Base-by-base conservation (phyloP, 2,113 vertebrate genomes). In the Dipodomys stephensi region DNA sequence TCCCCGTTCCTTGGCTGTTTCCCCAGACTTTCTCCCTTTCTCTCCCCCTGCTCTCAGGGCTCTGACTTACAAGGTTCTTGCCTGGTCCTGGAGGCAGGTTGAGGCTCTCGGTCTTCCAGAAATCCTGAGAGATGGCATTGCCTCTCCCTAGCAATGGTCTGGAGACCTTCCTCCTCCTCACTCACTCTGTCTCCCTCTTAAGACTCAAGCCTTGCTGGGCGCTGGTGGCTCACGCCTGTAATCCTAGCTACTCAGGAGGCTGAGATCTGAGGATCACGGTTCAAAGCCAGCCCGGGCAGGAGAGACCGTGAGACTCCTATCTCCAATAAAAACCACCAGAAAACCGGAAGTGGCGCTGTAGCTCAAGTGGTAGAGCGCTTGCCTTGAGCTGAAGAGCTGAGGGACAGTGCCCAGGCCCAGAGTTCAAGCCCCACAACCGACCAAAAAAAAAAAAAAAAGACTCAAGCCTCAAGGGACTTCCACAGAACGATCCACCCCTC, bases 111-210 rank as follows among this genome's bases (percentile, higher is more conserved):
- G 86, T 13, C 72, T 77, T 76, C 25, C 11, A 28, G 74, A n/a
- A 73, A 12, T 4, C 60, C 28, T 5, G 46, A 30, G 68, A 23
- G 53, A 1, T 7, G 0, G 44, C 4, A 20, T 4, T 0, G 9
- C 44, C 65, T 19, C 15, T 28, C 25, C 19, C 71, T 16, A 12
- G 3, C 13, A 7, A 9, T 1, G 23, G 18, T 49, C 46, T 64
- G 30, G 1, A 30, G 11, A n/a, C 23, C 79, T 65, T 35, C 76
- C 22, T 71, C 57, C 46, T 71, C 16, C 23, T 19, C 62, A 4
- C 44, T 35, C 3, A 4, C 16, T 0, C 23, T 1, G 8, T 12
- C 9, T 20, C 4, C 19, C 6, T 8, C 25, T 16, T 30, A 7
- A 0, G 15, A 25, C 49, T 44, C 64, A 39, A 16, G 12, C 68